Conservation (phyloP, 53 echinoderm and acorn worm genomes). For the Henricia sp. region DNA sequence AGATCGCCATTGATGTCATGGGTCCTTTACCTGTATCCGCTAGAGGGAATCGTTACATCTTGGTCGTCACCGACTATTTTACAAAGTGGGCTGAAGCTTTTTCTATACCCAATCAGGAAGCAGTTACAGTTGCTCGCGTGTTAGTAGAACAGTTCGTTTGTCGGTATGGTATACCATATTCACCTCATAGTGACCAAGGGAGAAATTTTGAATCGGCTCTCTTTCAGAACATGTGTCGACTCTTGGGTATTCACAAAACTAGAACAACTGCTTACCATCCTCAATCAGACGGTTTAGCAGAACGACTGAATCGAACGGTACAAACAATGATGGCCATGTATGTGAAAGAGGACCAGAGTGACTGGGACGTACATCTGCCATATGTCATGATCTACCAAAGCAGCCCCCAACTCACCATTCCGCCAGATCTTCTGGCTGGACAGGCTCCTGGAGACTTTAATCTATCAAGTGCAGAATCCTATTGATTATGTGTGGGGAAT, state of each 20-base stretch:
- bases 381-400: conserved; percentile 17
- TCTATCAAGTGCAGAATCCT: no score
- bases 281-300: conserved; percentile 24
- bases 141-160: no score
- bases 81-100: conserved; percentile 58
- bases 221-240: conserved; percentile 2
- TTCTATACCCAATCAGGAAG: conserved; percentile 49
- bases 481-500: no score
- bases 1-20: conserved; percentile 49
- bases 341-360: conserved; percentile 32
- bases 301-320: conserved; percentile 36
- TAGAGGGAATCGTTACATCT: conserved; percentile 54
- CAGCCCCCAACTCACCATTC: neutral
- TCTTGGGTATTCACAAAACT: conserved; percentile 43
- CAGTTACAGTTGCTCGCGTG: conserved; percentile 30
- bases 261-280: conserved; percentile 42
- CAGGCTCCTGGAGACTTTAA: neutral
- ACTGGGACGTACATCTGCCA: conserved; percentile 55
- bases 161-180: conserved; percentile 51
- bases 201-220: conserved; percentile 56
- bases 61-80: conserved; percentile 61
- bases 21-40: conserved; percentile 43
- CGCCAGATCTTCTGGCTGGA: conserved; percentile 2
- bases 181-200: conserved; percentile 57
- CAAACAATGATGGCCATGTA: conserved; percentile 40